Conservation (phyloP, 2,113 vertebrate genomes). For the Gallinago undulata region DNA sequence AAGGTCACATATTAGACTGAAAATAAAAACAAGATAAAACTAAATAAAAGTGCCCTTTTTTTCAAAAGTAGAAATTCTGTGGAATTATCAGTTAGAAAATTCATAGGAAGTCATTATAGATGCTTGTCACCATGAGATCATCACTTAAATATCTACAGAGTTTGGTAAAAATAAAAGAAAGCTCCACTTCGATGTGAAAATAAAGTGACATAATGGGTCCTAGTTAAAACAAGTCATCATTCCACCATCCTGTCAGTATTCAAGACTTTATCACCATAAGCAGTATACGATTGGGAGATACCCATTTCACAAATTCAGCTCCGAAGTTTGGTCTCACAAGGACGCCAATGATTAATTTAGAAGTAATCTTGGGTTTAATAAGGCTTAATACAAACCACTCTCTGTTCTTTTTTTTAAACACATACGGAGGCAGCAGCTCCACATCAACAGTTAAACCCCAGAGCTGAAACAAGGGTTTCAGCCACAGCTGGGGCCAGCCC, state of each 20-base stretch:
- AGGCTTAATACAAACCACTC: neutral
- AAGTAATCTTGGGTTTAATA: neutral
- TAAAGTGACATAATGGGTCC: neutral
- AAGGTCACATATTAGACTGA: neutral
- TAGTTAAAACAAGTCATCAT: neutral
- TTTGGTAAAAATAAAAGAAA: neutral
- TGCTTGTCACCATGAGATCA: neutral
- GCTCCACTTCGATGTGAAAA: neutral
- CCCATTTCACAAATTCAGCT: neutral
- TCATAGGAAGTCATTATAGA: neutral
- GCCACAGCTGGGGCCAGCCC: constrained; percentile 2
- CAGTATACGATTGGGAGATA: accelerated
- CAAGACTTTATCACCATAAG: neutral
- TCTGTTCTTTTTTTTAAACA: neutral
- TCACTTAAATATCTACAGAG: neutral
- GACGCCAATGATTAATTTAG: neutral
- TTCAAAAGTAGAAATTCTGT: neutral
- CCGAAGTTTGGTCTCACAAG: neutral
- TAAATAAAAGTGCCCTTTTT: neutral
- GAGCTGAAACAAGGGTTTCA: neutral
- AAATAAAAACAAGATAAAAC: neutral
- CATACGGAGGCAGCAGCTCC: accelerated
- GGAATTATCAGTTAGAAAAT: neutral
- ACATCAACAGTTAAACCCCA: neutral
- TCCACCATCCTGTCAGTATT: accelerated